Evolutionary conservation across 2,888 invertebrate genomes (phyloP), one percentile per base, ranked within the genome.

Genomic region (Himalopsyche tibetana): DNA sequence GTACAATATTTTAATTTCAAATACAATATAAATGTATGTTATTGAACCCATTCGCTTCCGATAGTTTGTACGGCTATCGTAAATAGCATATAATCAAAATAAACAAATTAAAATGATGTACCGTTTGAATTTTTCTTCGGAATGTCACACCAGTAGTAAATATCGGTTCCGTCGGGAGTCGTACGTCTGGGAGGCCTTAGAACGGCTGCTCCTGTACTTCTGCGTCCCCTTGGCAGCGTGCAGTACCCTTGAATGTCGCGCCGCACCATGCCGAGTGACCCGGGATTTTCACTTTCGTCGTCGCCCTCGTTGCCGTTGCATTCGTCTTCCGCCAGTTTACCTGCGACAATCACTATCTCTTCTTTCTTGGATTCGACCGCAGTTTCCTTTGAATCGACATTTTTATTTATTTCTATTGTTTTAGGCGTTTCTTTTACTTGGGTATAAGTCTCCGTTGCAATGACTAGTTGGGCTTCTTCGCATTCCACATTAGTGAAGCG

Each of bases 131-230:
- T 91, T 89, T 92, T 93, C 90, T 94, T 94, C 89, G 96, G 95
- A 92, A 96, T 92, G 93, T 97, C 97, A 93, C 97, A 97, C 96
- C 97, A 97, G 93, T 97, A 97, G 94, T 96, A 96, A 91, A 97
- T 95, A 91, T 95, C 95, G 88, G 97, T 97, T 90, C 97, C 97
- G 92, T 97, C 97, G 45, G 96, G 95, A 86, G 97, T 96, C 90
- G 95, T 94, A 89, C 96, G 94, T 91, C 95, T 96, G 87, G 96
- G 96, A 89, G 96, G 96, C 90, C 94, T 92, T 51, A 86, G 85
- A 89, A 90, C 90, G 89, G 91, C 91, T 36, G 82, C 82, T 4
- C 45, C 51, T 9, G 81, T 81, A 12, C 88, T 86, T 89, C 91
- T 90, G 87, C 90, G 90, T 82, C 89, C 89, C 42, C 91, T 90